A percentile compares a stretch with the other conserved stretches of the same genome.
Conservation (phyloP, 2,888 invertebrate genomes). For the Nesidiocoris tenuis region DNA sequence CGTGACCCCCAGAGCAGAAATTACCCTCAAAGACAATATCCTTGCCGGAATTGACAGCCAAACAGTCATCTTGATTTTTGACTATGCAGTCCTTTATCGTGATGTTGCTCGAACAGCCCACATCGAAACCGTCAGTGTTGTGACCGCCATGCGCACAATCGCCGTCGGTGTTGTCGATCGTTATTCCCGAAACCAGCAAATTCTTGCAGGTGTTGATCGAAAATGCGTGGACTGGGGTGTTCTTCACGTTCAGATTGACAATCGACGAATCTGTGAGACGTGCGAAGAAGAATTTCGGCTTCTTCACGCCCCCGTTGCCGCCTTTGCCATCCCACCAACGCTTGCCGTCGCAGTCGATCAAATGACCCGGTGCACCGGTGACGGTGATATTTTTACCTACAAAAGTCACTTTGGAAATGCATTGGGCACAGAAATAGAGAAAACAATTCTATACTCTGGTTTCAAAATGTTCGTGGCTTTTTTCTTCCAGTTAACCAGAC, state of each 20-base stretch:
- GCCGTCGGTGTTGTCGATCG: neutral
- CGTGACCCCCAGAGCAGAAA: constrained; percentile 14
- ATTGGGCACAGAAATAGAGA: no score
- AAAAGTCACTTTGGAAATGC: no score
- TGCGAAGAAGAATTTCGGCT: neutral
- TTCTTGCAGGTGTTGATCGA: neutral
- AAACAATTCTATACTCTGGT: no score
- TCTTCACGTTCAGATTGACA: neutral
- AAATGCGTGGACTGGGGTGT: neutral
- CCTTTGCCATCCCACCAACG: constrained; percentile 14
- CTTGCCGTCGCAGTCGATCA: constrained; percentile 5
- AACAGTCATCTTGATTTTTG: constrained; percentile 14
- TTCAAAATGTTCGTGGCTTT: no score
- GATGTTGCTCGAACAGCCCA: neutral
- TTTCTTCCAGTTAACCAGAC: no score
- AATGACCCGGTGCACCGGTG: neutral
- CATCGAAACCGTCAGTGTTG: constrained; percentile 28
- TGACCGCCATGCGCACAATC: no score
- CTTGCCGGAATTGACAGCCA: constrained; percentile 20
- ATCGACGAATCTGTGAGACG: neutral
- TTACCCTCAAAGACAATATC: constrained; percentile 2
- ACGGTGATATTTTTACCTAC: no score
- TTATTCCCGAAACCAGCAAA: neutral
- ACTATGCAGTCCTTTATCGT: neutral
- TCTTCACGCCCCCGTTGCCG: constrained; percentile 4